Base-by-base conservation (phyloP, 2,797 vertebrate species). In the Enteromius thamalakanensis region DNA sequence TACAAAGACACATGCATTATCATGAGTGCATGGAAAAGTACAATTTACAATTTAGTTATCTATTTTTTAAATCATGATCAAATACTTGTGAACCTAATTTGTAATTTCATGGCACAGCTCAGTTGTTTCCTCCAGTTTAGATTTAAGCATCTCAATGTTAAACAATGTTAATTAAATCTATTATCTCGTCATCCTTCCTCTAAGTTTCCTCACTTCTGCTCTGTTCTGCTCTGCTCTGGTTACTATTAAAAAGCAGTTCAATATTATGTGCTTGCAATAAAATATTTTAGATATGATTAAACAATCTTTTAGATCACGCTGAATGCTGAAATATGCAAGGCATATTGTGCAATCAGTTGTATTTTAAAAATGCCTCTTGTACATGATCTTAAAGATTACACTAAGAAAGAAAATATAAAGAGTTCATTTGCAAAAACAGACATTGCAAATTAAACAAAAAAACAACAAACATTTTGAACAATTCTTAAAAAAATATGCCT, bases 141-240 rank as follows among this genome's bases (percentile, higher is more conserved):
- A 53, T 79, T 67, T 37, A 68, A 79, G 71, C 37, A 53, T 75
- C 49, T 55, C 32, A 11, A 6, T 32, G 26, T 26, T 26, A 26
- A 26, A 26, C 49, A 37, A 55, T 55, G 32, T 55, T 51, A 75
- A n/a, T 75, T 75, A 40, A 75, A 75, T 55, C 19, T 55, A 55
- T 75, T 23, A 55, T 40, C 32, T 34, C 1, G 0, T 21, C 49
- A 37, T 37, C 32, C 32, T 51, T 55, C 10, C 21, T n/a, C 29
- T 37, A 19, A 75, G 21, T 26, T 65, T 32, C 21, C 21, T 79
- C 32, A 79, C 42, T 51, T 42, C 40, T 29, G 23, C 4, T 37
- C 32, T 26, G 21, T 64, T 76, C 34, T 37, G 34, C 37, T 37
- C 37, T 37, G 37, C 7, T 40, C 53, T 53, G 23, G 3, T 34